Conservation (phyloP, 1,140 invertebrate genomes). For the Heliothis virescens region DNA sequence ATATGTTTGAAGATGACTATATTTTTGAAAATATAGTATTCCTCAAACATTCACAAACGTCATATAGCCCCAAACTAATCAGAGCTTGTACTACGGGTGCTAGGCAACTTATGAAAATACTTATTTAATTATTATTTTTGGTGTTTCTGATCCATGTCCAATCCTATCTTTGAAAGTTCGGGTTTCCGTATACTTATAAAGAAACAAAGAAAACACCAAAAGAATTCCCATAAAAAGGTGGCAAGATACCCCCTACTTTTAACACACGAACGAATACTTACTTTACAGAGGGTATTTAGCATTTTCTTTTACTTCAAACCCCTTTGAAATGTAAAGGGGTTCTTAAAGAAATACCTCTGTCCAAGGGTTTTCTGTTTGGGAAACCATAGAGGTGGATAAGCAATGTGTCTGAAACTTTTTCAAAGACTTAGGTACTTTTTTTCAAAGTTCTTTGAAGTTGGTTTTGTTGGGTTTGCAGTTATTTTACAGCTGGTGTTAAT, state of each 20-base stretch:
- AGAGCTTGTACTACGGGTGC: too few species aligned
- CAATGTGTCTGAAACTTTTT: conserved; percentile 2
- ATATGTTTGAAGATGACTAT: too few species aligned
- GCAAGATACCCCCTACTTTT: conserved; percentile 15
- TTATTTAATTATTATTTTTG: too few species aligned
- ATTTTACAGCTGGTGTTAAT: too few species aligned
- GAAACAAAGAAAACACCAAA: conserved; percentile 6
- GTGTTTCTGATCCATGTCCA: too few species aligned
- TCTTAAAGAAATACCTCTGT: conserved; percentile 30
- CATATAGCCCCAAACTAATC: too few species aligned
- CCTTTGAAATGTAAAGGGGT: conserved; percentile 23
- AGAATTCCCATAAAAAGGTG: neutral
- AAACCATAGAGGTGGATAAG: neutral
- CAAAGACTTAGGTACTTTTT: conserved; percentile 21
- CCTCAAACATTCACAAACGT: too few species aligned
- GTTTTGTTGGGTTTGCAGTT: neutral
- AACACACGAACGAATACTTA: conserved; percentile 4
- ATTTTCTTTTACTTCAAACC: conserved; percentile 12
- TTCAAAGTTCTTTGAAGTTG: conserved; percentile 14
- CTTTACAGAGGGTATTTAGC: conserved; percentile 16
- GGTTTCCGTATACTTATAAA: too few species aligned
- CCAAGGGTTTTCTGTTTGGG: conserved; percentile 19
- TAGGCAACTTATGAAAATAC: too few species aligned
- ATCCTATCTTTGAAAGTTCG: too few species aligned
- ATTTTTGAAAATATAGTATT: too few species aligned